Conservation (phyloP, 2,797 vertebrate genomes). For the Tenualosa ilisha region DNA sequence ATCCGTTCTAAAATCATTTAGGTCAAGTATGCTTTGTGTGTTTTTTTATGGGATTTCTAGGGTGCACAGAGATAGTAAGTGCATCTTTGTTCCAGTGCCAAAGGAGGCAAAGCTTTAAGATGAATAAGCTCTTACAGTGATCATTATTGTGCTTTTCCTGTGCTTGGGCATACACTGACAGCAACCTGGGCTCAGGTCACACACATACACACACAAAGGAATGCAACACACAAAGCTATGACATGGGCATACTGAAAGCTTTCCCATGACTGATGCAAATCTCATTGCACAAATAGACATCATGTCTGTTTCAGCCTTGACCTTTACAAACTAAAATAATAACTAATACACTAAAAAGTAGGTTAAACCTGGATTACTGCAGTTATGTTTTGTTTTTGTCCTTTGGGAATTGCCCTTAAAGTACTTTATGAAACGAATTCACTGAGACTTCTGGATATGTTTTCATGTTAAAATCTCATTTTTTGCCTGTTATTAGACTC, state of each 20-base stretch:
- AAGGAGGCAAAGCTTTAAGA: neutral
- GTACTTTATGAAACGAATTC: neutral
- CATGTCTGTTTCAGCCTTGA: neutral
- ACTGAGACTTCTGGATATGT: no score
- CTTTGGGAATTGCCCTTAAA: neutral
- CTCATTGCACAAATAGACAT: neutral
- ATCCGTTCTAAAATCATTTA: neutral
- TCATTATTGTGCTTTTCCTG: neutral
- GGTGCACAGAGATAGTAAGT: neutral
- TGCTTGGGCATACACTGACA: neutral
- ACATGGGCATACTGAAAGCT: neutral
- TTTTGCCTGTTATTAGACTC: neutral
- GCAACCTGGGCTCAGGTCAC: neutral
- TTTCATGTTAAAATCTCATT: neutral
- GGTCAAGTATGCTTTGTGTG: neutral
- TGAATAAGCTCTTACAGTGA: neutral
- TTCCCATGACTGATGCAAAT: neutral
- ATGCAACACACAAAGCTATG: neutral
- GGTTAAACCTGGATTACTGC: neutral
- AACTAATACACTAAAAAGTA: neutral
- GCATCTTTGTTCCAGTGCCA: neutral
- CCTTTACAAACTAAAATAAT: neutral
- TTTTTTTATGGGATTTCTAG: neutral
- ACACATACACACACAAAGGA: neutral
- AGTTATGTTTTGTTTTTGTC: neutral